These are phyloP conservation scores for Pammene aurita DNA, from an alignment of 2,888 invertebrate genomes.

Conservation along the genomic window DNA sequence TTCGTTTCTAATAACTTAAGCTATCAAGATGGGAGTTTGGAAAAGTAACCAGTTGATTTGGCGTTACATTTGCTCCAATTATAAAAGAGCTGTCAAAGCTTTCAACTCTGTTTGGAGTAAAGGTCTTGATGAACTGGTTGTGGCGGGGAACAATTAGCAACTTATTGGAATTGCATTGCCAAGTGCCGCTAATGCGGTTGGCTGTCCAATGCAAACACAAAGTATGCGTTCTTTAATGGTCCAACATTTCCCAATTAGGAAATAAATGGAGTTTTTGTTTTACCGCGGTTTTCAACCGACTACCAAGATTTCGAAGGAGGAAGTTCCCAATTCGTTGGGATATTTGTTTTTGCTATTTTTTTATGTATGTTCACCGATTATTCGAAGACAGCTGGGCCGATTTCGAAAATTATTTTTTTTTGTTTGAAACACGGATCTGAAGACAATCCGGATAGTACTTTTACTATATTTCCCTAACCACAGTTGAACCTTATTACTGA, in stretches of 20 bases:
- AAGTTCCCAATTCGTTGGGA: too few species aligned
- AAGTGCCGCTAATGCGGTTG: constrained; percentile 36
- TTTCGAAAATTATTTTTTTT: too few species aligned
- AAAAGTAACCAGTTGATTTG: constrained; percentile 24
- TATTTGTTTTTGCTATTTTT: too few species aligned
- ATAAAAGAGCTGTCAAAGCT: constrained; percentile 10
- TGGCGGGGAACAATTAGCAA: constrained; percentile 35
- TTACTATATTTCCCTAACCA: too few species aligned
- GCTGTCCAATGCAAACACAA: constrained; percentile 16
- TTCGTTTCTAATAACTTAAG: not conserved
- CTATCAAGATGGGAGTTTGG: not conserved
- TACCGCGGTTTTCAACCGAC: not conserved
- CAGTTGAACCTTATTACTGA: too few species aligned
- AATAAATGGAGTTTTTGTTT: not conserved
- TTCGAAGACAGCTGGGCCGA: too few species aligned
- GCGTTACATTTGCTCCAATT: constrained; percentile 23
- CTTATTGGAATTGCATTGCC: constrained; percentile 41
- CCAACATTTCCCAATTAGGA: constrained; percentile 2
- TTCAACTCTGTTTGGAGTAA: not conserved
- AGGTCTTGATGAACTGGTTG: constrained; percentile 11
- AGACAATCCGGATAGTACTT: too few species aligned
- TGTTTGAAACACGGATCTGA: too few species aligned
- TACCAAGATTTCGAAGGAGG: too few species aligned
- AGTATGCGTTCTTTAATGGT: constrained; percentile 9
- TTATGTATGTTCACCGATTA: too few species aligned